Evolutionary conservation across 2,888 invertebrate species (phyloP).

Genomic region (Orthonevra nobilis): DNA sequence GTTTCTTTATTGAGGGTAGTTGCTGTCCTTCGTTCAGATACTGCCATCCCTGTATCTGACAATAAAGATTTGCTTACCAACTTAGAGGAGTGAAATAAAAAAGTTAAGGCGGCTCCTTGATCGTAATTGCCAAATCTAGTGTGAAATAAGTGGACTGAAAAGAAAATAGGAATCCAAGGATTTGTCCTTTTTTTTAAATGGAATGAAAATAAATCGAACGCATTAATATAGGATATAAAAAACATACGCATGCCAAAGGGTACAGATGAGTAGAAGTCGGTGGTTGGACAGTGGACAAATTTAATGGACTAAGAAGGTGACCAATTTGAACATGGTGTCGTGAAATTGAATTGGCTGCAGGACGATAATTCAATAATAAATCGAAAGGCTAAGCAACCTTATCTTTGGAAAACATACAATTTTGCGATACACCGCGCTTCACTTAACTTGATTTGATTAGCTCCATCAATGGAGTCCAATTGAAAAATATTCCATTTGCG

Average conservation of each 20-base stretch:
- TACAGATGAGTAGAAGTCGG: neutral
- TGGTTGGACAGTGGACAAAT: conserved; percentile 37
- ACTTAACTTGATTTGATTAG: conserved; percentile 21
- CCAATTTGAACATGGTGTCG: conserved; percentile 55
- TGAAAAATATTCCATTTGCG: too few species aligned
- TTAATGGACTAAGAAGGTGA: conserved; percentile 54
- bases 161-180: conserved; percentile 26
- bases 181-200: conserved; percentile 42
- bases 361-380: conserved; percentile 48
- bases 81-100: conserved; percentile 19
- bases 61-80: conserved; percentile 60
- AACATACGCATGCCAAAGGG: neutral
- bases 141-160: conserved; percentile 64
- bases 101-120: conserved; percentile 36
- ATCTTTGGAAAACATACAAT: conserved; percentile 52
- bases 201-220: conserved; percentile 64
- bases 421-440: conserved; percentile 28
- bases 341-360: conserved; percentile 52
- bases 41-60: conserved; percentile 37
- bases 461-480: too few species aligned
- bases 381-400: conserved; percentile 14
- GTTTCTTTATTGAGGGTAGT: conserved; percentile 22
- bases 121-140: conserved; percentile 67
- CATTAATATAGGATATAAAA: conserved; percentile 42
- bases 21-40: conserved; percentile 32